Base-by-base conservation (phyloP, 2,113 vertebrate genomes). In the Trogon surrucura region DNA sequence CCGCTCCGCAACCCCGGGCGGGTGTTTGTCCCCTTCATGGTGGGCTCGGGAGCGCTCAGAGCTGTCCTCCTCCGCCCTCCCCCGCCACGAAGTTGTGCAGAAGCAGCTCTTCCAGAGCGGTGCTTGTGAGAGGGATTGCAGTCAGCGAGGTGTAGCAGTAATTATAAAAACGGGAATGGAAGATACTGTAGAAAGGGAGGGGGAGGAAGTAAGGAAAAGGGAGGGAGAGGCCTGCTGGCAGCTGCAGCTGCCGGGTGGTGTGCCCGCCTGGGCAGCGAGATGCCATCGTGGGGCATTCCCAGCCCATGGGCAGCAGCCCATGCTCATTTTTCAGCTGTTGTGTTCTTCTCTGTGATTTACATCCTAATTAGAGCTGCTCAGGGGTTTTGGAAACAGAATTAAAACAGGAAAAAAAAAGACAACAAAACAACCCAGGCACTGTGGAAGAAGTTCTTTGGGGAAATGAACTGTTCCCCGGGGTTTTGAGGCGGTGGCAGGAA, bases 11-110 rank as follows among this genome's bases (percentile, higher is more conserved):
- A n/a, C n/a, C n/a, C n/a, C n/a, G n/a, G n/a, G n/a, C n/a, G n/a
- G n/a, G n/a, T n/a, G n/a, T n/a, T n/a, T n/a, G 8, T 13, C 2
- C 11, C 32, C 5, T 13, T 50, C 14, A 0, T 5, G 19, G 4
- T 1, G 13, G 10, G 13, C 57, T 56, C 8, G 4, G 50, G 27
- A 16, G 34, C 15, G 11, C 10, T 17, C 30, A 1, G 16, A 17
- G 56, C 36, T 1, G 6, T 16, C 18, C 17, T 6, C 11, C 7
- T 3, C 3, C 2, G 45, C 27, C 18, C 17, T 6, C 11, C 7
- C 4, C 3, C 2, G 45, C 27, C 11, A 12, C 27, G 16, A 56
- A 21, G 25, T 23, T 51, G 27, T 0, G 3, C 16, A 18, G 1
- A 13, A 20, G 27, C 14, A 12, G 26, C 27, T 16, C 14, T 47